phyloP scores from a whole-genome alignment of 1,140 invertebrate genomes.

The Drosophila orena region DNA sequence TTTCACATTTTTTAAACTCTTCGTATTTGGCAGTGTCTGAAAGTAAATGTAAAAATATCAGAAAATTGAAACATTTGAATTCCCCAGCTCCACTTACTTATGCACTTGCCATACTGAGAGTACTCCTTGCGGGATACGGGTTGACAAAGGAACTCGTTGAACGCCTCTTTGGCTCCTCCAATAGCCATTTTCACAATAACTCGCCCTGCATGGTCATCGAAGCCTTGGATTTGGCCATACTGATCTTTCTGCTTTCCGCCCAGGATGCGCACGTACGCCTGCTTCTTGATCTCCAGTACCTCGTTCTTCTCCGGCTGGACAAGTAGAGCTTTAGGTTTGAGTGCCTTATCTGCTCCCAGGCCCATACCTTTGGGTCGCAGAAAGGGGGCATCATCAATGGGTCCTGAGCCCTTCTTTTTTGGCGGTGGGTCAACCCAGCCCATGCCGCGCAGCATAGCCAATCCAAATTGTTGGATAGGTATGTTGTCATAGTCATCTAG shows the following conservation, averaged over 20 bases:
- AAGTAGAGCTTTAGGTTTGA: constrained; percentile 84
- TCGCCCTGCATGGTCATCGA: constrained; percentile 94
- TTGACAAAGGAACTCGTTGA: constrained; percentile 92
- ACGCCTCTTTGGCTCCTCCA: constrained; percentile 88
- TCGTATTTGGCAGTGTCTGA: constrained; percentile 89
- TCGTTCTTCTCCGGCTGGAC: constrained; percentile 86
- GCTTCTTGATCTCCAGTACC: constrained; percentile 88
- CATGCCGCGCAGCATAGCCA: constrained; percentile 97
- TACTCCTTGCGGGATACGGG: constrained; percentile 92
- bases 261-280: constrained; percentile 90
- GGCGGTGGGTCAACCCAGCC: constrained; percentile 90
- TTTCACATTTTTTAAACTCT: constrained; percentile 88
- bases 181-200: constrained; percentile 92
- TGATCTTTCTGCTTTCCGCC: constrained; percentile 90
- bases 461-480: constrained; percentile 94
- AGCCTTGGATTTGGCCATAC: constrained; percentile 94
- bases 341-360: constrained; percentile 92
- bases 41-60: constrained; percentile 47
- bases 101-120: constrained; percentile 91
- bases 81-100: constrained; percentile 87
- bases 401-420: constrained; percentile 89
- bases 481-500: constrained; percentile 96
- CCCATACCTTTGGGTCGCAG: constrained; percentile 95
- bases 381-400: constrained; percentile 85
- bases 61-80: background rate